Evolutionary conservation across 2,888 invertebrate genomes (phyloP), one percentile per base, ranked within the genome.

Genomic region (Notocelia uddmanniana): DNA sequence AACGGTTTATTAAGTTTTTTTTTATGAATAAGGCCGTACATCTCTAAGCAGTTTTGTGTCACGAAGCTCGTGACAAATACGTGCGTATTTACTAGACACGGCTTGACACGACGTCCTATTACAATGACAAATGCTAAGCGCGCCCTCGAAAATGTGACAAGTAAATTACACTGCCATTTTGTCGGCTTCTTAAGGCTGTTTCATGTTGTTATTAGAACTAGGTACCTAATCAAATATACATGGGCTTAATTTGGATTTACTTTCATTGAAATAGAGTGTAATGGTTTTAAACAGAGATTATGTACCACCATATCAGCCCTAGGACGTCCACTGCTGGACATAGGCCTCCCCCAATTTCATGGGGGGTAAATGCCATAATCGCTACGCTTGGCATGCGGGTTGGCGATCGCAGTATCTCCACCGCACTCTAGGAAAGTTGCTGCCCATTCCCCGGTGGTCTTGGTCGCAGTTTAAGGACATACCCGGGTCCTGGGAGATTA

Each of bases 101-200:
- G 41, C 23, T 48, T 62, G 54, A 45, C 19, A 45, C 52, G 34
- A n/a, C 52, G 34, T 21, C 60, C 67, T 72, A 67, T 67, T 60
- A 67, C 48, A 72, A 54, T 62, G 71, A 71, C 59, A 45, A 67
- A 71, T 67, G 70, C 45, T 23, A 13, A 52, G 41, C 48, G 64
- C 50, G 37, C 37, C 59, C 66, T 71, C 66, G 41, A 52, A 60
- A 67, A 52, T 52, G 66, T 21, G 54, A 67, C 59, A 60, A 60
- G 45, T 71, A 71, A 71, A 71, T 71, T 71, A 71, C 64, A 23
- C 18, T 34, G 58, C 58, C 64, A 41, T 70, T 64, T 52, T 41
- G 64, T 10, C 19, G 66, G 26, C 57, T 69, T 26, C 52, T 52
- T 70, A 64, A 37, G 41, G 52, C 64, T 52, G 68, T 59, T 59